phyloP scores from a whole-genome alignment of 2,797 vertebrate species.

The Sphaeramia orbicularis region DNA sequence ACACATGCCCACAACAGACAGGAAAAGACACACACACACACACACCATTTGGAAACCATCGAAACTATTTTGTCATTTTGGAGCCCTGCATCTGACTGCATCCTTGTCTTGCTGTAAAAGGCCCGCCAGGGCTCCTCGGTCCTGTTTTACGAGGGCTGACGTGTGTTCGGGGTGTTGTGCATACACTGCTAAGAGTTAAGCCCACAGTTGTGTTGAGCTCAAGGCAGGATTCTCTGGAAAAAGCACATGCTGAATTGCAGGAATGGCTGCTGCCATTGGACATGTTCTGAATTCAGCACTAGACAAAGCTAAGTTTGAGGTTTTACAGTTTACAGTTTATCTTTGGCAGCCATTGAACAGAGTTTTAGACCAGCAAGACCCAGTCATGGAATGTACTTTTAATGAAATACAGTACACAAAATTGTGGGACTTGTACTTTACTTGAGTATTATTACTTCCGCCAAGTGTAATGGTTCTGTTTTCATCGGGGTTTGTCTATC shows the following conservation, averaged over 20 bases:
- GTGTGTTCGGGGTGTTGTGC: constrained; percentile 33
- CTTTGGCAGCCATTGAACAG: too few species aligned
- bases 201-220: constrained; percentile 12
- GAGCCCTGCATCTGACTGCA: constrained; percentile 46
- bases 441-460: too few species aligned
- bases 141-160: constrained; percentile 45
- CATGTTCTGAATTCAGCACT: constrained; percentile 12
- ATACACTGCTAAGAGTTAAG: neutral
- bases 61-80: constrained; percentile 40
- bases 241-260: constrained; percentile 25
- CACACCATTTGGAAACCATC: constrained; percentile 56
- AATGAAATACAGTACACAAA: too few species aligned
- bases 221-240: constrained; percentile 9
- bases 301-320: neutral
- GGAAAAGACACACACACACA: constrained; percentile 17
- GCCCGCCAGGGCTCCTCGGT: constrained; percentile 17
- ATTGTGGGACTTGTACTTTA: too few species aligned
- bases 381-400: too few species aligned
- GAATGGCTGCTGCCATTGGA: constrained; percentile 3
- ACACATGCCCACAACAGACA: constrained; percentile 18
- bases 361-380: too few species aligned
- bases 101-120: constrained; percentile 38
- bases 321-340: too few species aligned
- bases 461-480: too few species aligned
- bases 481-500: too few species aligned